Conservation (phyloP, 2,797 vertebrate genomes). For the Gallinago stenura region DNA sequence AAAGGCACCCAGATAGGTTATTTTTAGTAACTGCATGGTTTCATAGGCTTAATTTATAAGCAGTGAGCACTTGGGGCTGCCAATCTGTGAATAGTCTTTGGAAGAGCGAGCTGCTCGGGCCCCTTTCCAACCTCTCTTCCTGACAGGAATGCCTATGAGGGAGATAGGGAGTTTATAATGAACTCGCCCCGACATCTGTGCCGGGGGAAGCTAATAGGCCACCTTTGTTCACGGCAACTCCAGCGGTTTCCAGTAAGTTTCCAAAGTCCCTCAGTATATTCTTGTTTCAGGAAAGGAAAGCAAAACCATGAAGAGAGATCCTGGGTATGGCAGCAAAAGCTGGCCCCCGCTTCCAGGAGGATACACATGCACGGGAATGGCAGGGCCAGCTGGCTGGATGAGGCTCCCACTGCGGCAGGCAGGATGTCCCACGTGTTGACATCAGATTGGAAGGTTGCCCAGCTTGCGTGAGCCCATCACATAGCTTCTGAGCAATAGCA, state of each 20-base stretch:
- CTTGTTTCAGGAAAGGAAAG: conserved; percentile 15
- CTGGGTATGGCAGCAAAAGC: background rate
- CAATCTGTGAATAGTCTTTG: conserved; percentile 25
- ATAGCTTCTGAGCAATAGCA: background rate
- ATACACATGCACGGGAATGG: background rate
- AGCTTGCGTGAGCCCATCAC: background rate
- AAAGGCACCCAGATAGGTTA: background rate
- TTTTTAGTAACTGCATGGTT: conserved; percentile 38
- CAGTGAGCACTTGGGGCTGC: conserved; percentile 13
- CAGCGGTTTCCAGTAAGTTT: conserved; percentile 1
- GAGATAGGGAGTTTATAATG: background rate
- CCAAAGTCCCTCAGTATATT: background rate
- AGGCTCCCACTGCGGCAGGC: background rate
- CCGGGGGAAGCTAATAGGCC: background rate
- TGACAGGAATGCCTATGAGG: conserved; percentile 43
- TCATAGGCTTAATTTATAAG: conserved; percentile 25
- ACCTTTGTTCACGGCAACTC: conserved; percentile 6
- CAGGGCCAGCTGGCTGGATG: conserved; percentile 39
- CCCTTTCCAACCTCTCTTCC: conserved; percentile 18
- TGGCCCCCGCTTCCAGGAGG: background rate
- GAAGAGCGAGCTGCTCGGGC: conserved; percentile 11
- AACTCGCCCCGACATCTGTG: background rate
- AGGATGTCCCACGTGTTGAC: conserved; percentile 43
- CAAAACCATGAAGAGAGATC: background rate
- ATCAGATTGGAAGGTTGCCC: conserved; percentile 18